Conservation (phyloP, 2,888 invertebrate genomes). For the Acronicta aceris region DNA sequence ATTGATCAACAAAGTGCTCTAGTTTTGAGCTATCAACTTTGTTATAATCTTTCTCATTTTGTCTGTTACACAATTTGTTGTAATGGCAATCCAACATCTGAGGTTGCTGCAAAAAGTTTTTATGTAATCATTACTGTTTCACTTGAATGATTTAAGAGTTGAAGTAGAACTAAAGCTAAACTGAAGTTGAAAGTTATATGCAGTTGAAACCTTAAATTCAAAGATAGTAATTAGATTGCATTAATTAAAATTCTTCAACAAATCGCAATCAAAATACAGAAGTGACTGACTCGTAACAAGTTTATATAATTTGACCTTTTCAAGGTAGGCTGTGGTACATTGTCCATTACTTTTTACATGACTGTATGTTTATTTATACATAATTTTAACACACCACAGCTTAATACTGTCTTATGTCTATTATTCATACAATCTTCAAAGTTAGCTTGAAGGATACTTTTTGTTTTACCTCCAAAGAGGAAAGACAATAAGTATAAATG, state of each 20-base stretch:
- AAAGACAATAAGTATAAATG: conserved; percentile 22
- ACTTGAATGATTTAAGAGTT: conserved; percentile 18
- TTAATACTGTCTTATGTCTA: conserved; percentile 30
- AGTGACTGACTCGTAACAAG: conserved; percentile 27
- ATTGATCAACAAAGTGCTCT: conserved; percentile 25
- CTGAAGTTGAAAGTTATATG: neutral
- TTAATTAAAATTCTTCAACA: too few relatives aligned
- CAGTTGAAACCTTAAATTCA: too few relatives aligned
- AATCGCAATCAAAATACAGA: neutral
- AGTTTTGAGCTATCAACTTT: conserved; percentile 17
- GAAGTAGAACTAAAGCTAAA: conserved; percentile 8
- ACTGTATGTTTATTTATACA: conserved; percentile 20
- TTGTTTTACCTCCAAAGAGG: conserved; percentile 39
- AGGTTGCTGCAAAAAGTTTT: conserved; percentile 41
- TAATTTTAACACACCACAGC: conserved; percentile 10
- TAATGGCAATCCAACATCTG: conserved; percentile 10
- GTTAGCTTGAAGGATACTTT: conserved; percentile 38
- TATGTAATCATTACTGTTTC: conserved; percentile 39
- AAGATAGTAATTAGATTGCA: too few relatives aligned
- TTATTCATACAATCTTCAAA: conserved; percentile 17
- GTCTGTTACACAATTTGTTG: conserved; percentile 32
- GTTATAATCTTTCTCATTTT: conserved; percentile 16
- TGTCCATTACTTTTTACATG: conserved; percentile 31
- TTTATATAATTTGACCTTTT: conserved; percentile 32
- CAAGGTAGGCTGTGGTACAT: conserved; percentile 33